A percentile compares a stretch with the other conserved stretches of the same genome.
phyloP scores from a whole-genome alignment of 2,888 invertebrate species.

The Alcis repandata region DNA sequence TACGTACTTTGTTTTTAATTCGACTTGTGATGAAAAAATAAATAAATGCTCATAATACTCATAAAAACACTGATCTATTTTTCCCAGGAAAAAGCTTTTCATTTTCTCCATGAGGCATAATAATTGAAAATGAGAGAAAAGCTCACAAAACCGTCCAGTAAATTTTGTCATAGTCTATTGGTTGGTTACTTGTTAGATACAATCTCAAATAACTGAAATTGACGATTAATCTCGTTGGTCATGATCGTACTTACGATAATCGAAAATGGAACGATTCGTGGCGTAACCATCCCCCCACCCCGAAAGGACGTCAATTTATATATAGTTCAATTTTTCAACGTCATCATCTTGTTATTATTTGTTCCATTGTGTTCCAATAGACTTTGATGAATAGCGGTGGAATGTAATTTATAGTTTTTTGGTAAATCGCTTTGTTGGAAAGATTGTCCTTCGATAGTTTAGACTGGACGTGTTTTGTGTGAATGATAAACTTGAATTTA shows the following conservation, averaged over 20 bases:
- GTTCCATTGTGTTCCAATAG: conserved; percentile 20
- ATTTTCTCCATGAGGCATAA: no score
- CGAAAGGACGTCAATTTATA: conserved; percentile 11
- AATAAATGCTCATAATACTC: no score
- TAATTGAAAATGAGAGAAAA: no score
- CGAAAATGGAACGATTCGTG: background rate
- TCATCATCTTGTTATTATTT: conserved; percentile 24
- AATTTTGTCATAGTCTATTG: no score
- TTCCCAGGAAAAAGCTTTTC: no score
- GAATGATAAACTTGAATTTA: background rate
- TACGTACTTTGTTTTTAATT: no score
- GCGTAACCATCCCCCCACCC: background rate
- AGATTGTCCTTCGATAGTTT: conserved; percentile 12
- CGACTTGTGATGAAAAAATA: no score
- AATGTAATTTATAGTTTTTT: conserved; percentile 24
- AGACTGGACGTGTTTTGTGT: background rate
- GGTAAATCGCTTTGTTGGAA: conserved; percentile 6
- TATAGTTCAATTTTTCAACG: conserved; percentile 20
- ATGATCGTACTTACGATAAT: conserved; percentile 7
- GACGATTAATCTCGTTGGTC: background rate
- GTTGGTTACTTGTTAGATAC: background rate
- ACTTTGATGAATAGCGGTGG: conserved; percentile 18
- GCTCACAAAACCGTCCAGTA: no score
- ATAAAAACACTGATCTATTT: no score
- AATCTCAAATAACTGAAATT: background rate